Conservation (phyloP, 2,888 invertebrate species). For the Brenthis daphne region DNA sequence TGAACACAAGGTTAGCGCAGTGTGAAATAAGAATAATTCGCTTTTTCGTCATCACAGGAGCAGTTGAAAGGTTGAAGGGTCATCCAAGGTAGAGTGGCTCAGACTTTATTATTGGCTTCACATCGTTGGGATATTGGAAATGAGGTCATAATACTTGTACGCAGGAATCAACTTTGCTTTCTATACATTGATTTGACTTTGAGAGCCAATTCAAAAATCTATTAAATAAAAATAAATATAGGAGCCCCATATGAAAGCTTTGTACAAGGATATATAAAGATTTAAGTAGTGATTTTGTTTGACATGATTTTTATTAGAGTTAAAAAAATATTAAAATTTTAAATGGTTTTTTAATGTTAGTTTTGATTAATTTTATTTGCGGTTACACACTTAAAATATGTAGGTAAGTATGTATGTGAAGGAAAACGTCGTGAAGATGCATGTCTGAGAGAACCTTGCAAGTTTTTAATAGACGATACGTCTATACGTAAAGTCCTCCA, state of each 20-base stretch:
- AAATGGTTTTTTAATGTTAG: too few relatives aligned
- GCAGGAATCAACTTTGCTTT: slow-evolving; percentile 36
- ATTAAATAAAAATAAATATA: slow-evolving; percentile 31
- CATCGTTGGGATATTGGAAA: slow-evolving; percentile 60
- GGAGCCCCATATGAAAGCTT: slow-evolving; percentile 18
- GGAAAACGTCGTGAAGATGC: too few relatives aligned
- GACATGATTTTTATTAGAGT: neutral
- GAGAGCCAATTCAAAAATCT: slow-evolving; percentile 36
- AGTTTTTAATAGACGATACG: too few relatives aligned
- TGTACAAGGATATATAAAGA: neutral
- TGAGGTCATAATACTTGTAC: slow-evolving; percentile 60
- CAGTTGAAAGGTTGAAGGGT: slow-evolving; percentile 69
- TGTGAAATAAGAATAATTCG: slow-evolving; percentile 73
- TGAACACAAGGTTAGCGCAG: slow-evolving; percentile 56
- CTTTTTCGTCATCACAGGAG: slow-evolving; percentile 69
- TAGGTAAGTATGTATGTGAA: too few relatives aligned
- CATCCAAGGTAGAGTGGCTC: slow-evolving; percentile 70
- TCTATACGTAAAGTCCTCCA: too few relatives aligned
- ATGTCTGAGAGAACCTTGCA: too few relatives aligned
- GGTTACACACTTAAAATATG: too few relatives aligned
- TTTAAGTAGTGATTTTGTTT: slow-evolving; percentile 7
- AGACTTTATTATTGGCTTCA: slow-evolving; percentile 77
- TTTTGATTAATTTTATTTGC: too few relatives aligned
- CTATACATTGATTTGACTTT: slow-evolving; percentile 34
- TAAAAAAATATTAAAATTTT: too few relatives aligned